phyloP scores from a whole-genome alignment of 2,797 vertebrate species.

The Arremon brunneinucha region DNA sequence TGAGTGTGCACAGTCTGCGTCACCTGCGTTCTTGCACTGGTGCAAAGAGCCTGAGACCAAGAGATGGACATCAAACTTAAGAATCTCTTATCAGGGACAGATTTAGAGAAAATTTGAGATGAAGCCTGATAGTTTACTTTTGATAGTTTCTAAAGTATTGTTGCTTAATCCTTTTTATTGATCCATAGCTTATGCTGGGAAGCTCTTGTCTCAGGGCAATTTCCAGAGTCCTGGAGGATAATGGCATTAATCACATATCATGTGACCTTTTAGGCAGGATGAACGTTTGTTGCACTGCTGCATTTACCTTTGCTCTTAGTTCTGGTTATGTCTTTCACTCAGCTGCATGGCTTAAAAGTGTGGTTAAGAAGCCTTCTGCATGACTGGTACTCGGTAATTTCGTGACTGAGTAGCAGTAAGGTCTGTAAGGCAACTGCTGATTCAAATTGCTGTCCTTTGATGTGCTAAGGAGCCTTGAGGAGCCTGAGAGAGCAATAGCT shows the following conservation, averaged over 20 bases:
- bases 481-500: neutral
- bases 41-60: neutral
- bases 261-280: constrained; percentile 8
- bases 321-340: neutral
- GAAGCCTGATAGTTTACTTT: neutral
- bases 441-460: constrained; percentile 1
- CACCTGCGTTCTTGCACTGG: neutral
- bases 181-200: neutral
- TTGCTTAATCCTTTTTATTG: constrained; percentile 33
- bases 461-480: constrained; percentile 36
- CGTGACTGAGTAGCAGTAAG: neutral
- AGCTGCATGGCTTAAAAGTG: neutral
- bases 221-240: constrained; percentile 31
- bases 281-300: constrained; percentile 14
- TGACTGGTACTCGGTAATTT: neutral
- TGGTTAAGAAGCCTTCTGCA: neutral
- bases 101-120: neutral
- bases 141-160: neutral
- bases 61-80: neutral
- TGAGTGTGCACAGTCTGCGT: rapidly evolving
- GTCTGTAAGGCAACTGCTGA: neutral
- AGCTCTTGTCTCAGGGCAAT: constrained; percentile 16
- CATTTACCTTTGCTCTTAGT: neutral
- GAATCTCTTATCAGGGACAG: neutral
- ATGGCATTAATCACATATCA: constrained; percentile 18